A percentile compares a stretch with the other conserved stretches of the same genome.
phyloP scores from a whole-genome alignment of 2,888 invertebrate genomes.

The Drosophila conformis region DNA sequence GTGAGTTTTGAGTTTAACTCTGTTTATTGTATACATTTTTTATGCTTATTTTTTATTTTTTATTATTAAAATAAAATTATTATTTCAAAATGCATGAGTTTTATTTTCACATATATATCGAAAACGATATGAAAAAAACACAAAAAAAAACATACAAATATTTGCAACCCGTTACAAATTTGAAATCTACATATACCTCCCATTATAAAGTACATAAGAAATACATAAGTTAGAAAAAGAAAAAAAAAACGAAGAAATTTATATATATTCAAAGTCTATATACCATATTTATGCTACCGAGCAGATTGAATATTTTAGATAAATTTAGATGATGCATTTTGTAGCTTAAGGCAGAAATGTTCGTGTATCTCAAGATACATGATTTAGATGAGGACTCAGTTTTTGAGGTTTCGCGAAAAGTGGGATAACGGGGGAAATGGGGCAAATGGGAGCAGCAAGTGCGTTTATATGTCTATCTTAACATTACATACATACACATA shows the following conservation, averaged over 20 bases:
- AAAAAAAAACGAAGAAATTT: slow-evolving; percentile 37
- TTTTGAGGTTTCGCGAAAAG: slow-evolving; percentile 78
- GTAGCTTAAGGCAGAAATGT: slow-evolving; percentile 46
- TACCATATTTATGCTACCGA: slow-evolving; percentile 35
- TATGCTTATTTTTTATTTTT: slow-evolving; percentile 77
- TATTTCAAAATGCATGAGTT: slow-evolving; percentile 79
- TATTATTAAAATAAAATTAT: slow-evolving; percentile 82
- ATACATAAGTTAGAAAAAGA: slow-evolving; percentile 55
- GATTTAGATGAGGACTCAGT: slow-evolving; percentile 69
- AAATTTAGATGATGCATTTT: slow-evolving; percentile 66
- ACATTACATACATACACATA: slow-evolving; percentile 12
- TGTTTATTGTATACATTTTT: slow-evolving; percentile 80
- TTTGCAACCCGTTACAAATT: slow-evolving; percentile 80
- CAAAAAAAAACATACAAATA: slow-evolving; percentile 61
- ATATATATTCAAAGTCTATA: slow-evolving; percentile 53
- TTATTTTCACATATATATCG: slow-evolving; percentile 54
- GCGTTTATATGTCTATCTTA: slow-evolving; percentile 61
- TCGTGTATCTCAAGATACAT: slow-evolving; percentile 30
- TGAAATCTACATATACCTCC: slow-evolving; percentile 80
- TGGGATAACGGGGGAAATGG: neutral
- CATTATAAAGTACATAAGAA: slow-evolving; percentile 61
- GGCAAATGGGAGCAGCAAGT: slow-evolving; percentile 38
- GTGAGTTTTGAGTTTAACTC: slow-evolving; percentile 77
- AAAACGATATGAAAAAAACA: slow-evolving; percentile 10
- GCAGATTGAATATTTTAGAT: slow-evolving; percentile 71